These are phyloP conservation scores for Aspidapion aeneum DNA, from an alignment of 2,888 invertebrate species.

Conservation along the genomic window DNA sequence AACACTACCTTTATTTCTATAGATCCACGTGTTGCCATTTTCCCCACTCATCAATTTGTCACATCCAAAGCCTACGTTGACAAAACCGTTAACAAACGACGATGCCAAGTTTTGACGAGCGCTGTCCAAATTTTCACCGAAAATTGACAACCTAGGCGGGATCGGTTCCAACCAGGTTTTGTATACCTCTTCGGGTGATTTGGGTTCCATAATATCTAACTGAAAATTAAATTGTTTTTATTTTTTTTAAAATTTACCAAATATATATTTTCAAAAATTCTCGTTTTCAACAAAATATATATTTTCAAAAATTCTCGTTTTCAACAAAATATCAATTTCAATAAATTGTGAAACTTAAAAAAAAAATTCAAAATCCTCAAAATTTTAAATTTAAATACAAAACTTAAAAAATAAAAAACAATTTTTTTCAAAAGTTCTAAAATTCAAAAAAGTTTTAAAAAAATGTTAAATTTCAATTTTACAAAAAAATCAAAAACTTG, in stretches of 20 bases:
- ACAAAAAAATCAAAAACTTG: too few relatives aligned
- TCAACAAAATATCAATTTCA: too few relatives aligned
- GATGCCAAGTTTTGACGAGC: slow-evolving; percentile 95
- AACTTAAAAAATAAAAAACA: too few relatives aligned
- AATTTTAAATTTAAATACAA: too few relatives aligned
- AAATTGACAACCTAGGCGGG: slow-evolving; percentile 65
- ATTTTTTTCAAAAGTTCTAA: too few relatives aligned
- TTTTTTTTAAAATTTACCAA: slow-evolving; percentile 1
- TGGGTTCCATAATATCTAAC: slow-evolving; percentile 98
- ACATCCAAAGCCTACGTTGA: slow-evolving; percentile 95
- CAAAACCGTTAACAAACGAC: slow-evolving; percentile 98
- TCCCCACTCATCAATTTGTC: slow-evolving; percentile 93
- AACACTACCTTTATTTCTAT: slow-evolving; percentile 23
- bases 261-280: slow-evolving; percentile 8
- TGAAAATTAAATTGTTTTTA: slow-evolving; percentile 40
- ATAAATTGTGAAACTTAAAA: too few relatives aligned
- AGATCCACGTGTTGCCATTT: slow-evolving; percentile 45
- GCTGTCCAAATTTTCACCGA: slow-evolving; percentile 77
- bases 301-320: too few relatives aligned
- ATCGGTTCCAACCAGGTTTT: slow-evolving; percentile 91
- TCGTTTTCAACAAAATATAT: too few relatives aligned
- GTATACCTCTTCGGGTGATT: slow-evolving; percentile 98
- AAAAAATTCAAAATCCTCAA: too few relatives aligned
- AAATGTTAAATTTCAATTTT: too few relatives aligned
- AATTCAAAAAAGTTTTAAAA: too few relatives aligned